These are phyloP conservation scores for Phasianus colchicus DNA, from an alignment of 2,113 vertebrate genomes.

Conservation along the genomic window DNA sequence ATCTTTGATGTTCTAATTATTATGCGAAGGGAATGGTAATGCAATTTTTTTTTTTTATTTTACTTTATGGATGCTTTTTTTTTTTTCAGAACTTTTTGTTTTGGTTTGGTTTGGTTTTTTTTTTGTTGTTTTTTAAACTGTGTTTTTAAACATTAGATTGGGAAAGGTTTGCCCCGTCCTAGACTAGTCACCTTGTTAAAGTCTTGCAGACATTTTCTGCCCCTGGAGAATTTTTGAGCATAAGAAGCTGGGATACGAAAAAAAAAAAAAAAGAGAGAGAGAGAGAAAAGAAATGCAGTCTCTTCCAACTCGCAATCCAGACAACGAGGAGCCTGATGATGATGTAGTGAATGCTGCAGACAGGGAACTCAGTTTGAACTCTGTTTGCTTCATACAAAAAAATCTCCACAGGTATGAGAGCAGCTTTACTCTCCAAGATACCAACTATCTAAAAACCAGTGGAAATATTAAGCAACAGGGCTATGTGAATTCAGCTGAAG, in stretches of 20 bases:
- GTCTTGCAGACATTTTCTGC: constrained; percentile 1
- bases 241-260: neutral
- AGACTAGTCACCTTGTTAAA: neutral
- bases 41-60: neutral
- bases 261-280: neutral
- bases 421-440: constrained; percentile 6
- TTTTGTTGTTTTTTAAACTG: neutral
- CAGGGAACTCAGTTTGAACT: constrained; percentile 42
- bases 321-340: constrained; percentile 31
- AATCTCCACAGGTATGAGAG: constrained; percentile 5
- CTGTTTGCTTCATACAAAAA: constrained; percentile 8
- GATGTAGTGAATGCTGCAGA: constrained; percentile 14
- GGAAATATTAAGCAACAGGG: neutral
- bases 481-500: neutral
- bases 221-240: constrained; percentile 21
- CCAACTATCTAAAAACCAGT: neutral
- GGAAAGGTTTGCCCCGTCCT: neutral
- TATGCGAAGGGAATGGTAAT: neutral
- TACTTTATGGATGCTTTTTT: neutral
- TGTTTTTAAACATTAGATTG: neutral
- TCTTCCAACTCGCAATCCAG: constrained; percentile 27
- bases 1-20: neutral
- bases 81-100: neutral
- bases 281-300: neutral
- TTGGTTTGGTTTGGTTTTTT: no score